Conservation (phyloP, 2,888 invertebrate genomes). For the Pantelozetes paolii region DNA sequence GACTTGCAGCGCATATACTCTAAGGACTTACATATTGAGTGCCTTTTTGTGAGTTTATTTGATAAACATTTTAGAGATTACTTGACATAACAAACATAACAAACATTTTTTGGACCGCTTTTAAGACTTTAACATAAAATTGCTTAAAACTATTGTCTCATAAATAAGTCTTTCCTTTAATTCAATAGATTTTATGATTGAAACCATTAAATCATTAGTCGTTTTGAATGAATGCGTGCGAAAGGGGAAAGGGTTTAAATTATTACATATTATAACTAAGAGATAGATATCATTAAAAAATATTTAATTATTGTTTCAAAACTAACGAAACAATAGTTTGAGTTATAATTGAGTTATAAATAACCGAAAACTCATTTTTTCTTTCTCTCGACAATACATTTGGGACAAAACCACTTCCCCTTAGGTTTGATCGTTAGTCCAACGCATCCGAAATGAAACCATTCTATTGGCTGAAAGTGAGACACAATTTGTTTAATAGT, state of each 20-base stretch:
- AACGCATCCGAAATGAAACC: conserved; percentile 95
- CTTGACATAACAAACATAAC: background rate
- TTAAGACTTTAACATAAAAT: background rate
- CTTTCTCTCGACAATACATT: conserved; percentile 62
- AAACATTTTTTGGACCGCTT: background rate
- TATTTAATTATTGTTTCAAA: background rate
- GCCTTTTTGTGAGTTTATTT: background rate
- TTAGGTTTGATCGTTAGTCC: conserved; percentile 85
- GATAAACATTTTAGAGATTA: background rate
- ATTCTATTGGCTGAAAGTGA: conserved; percentile 66
- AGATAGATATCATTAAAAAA: background rate
- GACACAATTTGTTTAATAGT: background rate
- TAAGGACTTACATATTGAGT: background rate
- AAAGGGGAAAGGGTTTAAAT: background rate
- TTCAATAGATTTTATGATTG: background rate
- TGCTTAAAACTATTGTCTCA: too few relatives aligned
- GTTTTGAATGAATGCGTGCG: background rate
- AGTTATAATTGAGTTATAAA: background rate
- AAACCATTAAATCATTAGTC: background rate
- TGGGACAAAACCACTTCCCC: conserved; percentile 93
- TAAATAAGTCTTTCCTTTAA: background rate
- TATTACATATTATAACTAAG: background rate
- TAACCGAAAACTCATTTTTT: conserved; percentile 51
- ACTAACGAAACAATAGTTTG: background rate
- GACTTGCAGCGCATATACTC: background rate